These are phyloP conservation scores for Metallyticus violacea DNA, from an alignment of 2,888 invertebrate genomes.

Conservation along the genomic window DNA sequence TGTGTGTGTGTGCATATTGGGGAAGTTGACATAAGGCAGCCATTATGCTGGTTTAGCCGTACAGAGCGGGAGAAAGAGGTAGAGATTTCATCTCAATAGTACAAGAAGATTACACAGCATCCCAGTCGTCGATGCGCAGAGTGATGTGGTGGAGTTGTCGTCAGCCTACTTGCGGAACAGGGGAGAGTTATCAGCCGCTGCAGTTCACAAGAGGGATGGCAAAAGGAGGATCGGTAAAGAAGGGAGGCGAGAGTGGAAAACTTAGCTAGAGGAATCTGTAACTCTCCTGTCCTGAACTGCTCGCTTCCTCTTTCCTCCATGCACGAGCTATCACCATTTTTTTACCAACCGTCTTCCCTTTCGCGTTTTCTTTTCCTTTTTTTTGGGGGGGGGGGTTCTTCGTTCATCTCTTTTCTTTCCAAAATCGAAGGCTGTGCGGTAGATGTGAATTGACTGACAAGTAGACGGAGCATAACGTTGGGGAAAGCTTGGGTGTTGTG, in stretches of 20 bases:
- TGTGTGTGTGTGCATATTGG: not conserved
- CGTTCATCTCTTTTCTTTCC: not conserved
- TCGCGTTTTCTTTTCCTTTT: not conserved
- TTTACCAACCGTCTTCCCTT: not conserved
- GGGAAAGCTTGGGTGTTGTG: not conserved
- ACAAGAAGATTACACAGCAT: constrained; percentile 5
- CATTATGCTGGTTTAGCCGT: not conserved
- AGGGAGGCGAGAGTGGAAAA: not conserved
- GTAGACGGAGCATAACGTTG: not conserved
- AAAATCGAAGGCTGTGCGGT: not conserved
- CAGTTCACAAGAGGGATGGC: not conserved
- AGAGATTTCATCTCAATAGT: not conserved
- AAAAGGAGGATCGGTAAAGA: not conserved
- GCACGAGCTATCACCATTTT: not conserved
- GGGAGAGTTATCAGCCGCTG: too few species aligned
- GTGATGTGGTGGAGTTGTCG: not conserved
- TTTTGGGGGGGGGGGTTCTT: not conserved
- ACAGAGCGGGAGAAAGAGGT: too few species aligned
- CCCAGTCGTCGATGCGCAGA: not conserved
- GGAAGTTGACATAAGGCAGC: not conserved
- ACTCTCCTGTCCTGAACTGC: not conserved
- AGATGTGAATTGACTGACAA: not conserved
- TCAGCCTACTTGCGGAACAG: not conserved
- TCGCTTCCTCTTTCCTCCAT: not conserved
- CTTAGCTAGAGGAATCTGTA: not conserved